Percentiles rank a stretch among this genome's conserved stretches.
These are phyloP conservation scores for Tichodroma muraria DNA, from an alignment of 2,113 vertebrate species.

Conservation along the genomic window DNA sequence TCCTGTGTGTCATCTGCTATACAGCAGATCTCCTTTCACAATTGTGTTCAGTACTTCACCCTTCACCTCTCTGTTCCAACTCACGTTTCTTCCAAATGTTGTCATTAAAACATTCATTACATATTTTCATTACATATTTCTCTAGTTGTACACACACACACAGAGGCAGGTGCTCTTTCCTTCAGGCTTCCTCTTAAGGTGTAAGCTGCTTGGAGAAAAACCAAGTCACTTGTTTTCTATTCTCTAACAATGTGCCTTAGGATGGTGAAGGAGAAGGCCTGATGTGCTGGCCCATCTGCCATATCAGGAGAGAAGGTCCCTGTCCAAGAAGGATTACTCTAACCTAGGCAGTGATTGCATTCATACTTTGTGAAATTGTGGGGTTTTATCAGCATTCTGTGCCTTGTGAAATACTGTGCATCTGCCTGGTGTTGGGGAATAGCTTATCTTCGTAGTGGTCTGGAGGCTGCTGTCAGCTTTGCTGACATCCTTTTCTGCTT, in stretches of 20 bases:
- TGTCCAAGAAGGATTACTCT: background rate
- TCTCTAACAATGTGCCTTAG: fast-evolving
- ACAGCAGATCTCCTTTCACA: background rate
- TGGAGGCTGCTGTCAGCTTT: background rate
- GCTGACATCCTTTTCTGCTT: background rate
- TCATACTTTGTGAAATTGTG: background rate
- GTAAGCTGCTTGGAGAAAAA: background rate
- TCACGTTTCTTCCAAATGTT: background rate
- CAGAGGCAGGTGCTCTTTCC: background rate
- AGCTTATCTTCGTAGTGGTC: background rate
- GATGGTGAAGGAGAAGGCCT: background rate
- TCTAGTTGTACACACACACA: background rate
- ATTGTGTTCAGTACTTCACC: background rate
- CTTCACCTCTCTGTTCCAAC: background rate
- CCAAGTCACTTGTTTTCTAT: background rate
- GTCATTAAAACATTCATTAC: background rate
- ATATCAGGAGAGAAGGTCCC: background rate
- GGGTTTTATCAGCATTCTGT: background rate
- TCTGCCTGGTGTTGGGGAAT: background rate
- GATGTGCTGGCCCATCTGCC: background rate
- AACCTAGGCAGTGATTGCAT: background rate
- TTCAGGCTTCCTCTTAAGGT: background rate
- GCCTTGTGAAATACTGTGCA: background rate
- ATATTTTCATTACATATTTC: background rate
- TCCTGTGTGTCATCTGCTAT: background rate